Percentiles rank a stretch among this genome's conserved stretches.
phyloP scores from a whole-genome alignment of 2,888 invertebrate genomes.

The Eurytoma adleriae region DNA sequence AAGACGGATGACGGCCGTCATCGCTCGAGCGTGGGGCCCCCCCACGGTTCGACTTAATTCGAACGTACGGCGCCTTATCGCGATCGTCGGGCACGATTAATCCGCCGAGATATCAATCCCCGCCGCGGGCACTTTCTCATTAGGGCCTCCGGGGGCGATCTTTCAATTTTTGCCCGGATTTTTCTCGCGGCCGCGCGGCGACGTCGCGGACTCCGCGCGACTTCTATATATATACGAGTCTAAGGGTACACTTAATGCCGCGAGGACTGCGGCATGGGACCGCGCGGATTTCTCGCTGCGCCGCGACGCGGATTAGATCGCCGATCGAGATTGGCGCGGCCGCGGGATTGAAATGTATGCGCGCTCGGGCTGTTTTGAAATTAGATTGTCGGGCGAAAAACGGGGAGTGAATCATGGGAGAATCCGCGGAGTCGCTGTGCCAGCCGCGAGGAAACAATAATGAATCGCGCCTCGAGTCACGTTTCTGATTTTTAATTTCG shows the following conservation, averaged over 20 bases:
- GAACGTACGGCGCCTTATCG: constrained; percentile 47
- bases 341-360: neutral
- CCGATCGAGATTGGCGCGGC: neutral
- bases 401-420: no score
- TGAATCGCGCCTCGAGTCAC: no score
- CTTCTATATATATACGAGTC: neutral
- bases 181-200: neutral
- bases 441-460: no score
- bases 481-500: no score
- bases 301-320: neutral
- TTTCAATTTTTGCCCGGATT: neutral
- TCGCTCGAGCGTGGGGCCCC: constrained; percentile 40
- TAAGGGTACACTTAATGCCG: no score
- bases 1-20: constrained; percentile 54
- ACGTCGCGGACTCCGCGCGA: neutral
- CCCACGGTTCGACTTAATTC: constrained; percentile 58
- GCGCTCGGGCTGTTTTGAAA: no score
- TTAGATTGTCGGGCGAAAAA: neutral
- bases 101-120: constrained; percentile 53
- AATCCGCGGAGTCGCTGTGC: no score
- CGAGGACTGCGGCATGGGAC: neutral
- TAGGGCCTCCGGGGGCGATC: constrained; percentile 23
- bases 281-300: neutral
- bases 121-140: constrained; percentile 39
- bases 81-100: constrained; percentile 55